Evolutionary conservation across 2,888 invertebrate genomes (phyloP).

Genomic region (Cyclophora albipunctata): DNA sequence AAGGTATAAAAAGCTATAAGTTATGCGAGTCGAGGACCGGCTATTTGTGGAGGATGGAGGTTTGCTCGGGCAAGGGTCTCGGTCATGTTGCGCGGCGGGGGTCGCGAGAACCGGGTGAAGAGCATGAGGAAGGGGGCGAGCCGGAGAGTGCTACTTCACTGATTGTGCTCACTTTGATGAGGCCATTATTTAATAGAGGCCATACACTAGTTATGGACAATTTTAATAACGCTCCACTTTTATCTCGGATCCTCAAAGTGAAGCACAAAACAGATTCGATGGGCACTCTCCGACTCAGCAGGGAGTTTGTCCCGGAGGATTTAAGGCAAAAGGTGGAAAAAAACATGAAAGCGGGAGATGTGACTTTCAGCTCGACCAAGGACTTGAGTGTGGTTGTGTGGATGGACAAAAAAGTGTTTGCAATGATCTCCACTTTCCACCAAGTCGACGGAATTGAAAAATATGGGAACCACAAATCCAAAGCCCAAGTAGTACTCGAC

Average conservation of each 20-base stretch:
- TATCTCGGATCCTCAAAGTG: constrained; percentile 16
- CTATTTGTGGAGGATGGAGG: no score
- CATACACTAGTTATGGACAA: constrained; percentile 20
- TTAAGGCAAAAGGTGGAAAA: constrained; percentile 12
- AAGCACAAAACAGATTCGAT: constrained; percentile 5
- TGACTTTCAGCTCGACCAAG: no score
- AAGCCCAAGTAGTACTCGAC: neutral
- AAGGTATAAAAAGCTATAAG: no score
- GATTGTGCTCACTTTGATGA: constrained; percentile 12
- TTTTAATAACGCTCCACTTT: constrained; percentile 22
- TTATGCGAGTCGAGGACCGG: no score
- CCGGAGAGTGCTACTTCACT: constrained; percentile 17
- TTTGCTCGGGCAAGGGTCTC: constrained; percentile 15
- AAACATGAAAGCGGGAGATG: neutral
- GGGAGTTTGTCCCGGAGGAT: constrained; percentile 19
- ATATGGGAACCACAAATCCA: neutral
- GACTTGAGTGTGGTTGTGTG: no score
- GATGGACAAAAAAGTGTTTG: neutral
- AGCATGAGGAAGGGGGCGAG: constrained; percentile 5
- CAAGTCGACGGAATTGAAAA: neutral
- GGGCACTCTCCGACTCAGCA: constrained; percentile 9
- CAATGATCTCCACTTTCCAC: neutral
- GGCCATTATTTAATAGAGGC: no score
- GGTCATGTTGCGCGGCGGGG: constrained; percentile 7
- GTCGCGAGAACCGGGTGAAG: neutral